phyloP scores from a whole-genome alignment of 2,797 vertebrate genomes.

The Amblyraja radiata region DNA sequence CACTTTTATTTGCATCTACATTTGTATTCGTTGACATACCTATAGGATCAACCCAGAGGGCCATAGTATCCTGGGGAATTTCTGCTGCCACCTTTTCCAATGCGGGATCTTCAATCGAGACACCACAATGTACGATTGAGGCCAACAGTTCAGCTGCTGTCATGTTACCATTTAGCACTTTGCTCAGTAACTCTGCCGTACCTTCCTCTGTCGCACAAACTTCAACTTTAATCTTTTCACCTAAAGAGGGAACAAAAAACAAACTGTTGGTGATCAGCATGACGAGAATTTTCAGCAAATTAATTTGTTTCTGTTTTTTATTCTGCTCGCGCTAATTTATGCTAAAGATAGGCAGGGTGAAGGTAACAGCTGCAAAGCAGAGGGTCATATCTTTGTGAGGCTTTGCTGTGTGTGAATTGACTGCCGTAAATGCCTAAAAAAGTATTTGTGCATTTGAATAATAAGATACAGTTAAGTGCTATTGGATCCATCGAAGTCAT shows the following conservation, averaged over 20 bases:
- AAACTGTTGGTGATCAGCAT: background rate
- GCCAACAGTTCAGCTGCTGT: slow-evolving; percentile 51
- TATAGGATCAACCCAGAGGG: slow-evolving; percentile 61
- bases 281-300: background rate
- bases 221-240: slow-evolving; percentile 52
- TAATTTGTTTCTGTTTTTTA: background rate
- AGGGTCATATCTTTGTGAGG: background rate
- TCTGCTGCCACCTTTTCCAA: slow-evolving; percentile 44
- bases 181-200: slow-evolving; percentile 50
- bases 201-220: slow-evolving; percentile 50
- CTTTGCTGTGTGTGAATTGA: background rate
- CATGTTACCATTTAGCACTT: slow-evolving; percentile 52
- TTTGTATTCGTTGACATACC: slow-evolving; percentile 45
- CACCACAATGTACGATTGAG: slow-evolving; percentile 50
- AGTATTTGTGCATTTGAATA: background rate
- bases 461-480: background rate
- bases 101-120: slow-evolving; percentile 43
- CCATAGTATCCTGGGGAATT: slow-evolving; percentile 50
- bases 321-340: background rate
- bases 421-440: background rate
- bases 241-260: slow-evolving; percentile 43
- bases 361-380: background rate
- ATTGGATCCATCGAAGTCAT: background rate
- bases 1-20: background rate
- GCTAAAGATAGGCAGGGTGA: background rate